Evolutionary conservation across 2,888 invertebrate genomes (phyloP), one percentile per base, ranked within the genome.

Genomic region (Perdita meconis): DNA sequence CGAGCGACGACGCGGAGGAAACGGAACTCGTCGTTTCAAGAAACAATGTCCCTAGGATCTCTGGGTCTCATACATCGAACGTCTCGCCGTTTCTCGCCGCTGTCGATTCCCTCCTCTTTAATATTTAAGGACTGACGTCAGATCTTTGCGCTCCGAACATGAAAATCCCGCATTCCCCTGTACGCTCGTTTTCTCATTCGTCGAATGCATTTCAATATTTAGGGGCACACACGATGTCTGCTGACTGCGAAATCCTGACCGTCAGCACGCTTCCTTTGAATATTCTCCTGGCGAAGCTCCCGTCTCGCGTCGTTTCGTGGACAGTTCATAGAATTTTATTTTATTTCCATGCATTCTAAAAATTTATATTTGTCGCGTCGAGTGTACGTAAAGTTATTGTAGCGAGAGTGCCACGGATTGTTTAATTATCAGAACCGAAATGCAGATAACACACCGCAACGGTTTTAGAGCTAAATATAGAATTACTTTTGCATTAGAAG

Each of bases 171-270:
- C 60, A 47, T 68, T 67, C 38, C 60, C 24, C 0, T 22, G 13
- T 51, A 6, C 66, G 16, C 36, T 42, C 47, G 3, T 36, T 55
- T 34, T 55, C 30, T 4, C 13, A 10, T 19, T 13, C 38, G 24
- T 36, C 38, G 72, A 72, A 72, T 72, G 61, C 72, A 72, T 72
- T 72, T 61, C 47, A 72, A 72, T 72, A 38, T 61, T 72, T 72
- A 68, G 24, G 30, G 6, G n/a, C n/a, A n/a, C 30, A 30, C 30
- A 13, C 26, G 53, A 53, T 53, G 51, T 53, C 51, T 42, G 24
- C 12, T 34, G 66, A 59, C 67, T 67, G 42, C 68, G 19, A 51
- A 59, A 36, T 34, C n/a, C 53, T 19, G n/a, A 8, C 12, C 1
- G n/a, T 19, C 44, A 24, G n/a, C 10, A n/a, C 8, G 24, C 24